These are phyloP conservation scores for Chaetophractus vellerosus DNA, from an alignment of 2,797 vertebrate genomes.

Conservation along the genomic window DNA sequence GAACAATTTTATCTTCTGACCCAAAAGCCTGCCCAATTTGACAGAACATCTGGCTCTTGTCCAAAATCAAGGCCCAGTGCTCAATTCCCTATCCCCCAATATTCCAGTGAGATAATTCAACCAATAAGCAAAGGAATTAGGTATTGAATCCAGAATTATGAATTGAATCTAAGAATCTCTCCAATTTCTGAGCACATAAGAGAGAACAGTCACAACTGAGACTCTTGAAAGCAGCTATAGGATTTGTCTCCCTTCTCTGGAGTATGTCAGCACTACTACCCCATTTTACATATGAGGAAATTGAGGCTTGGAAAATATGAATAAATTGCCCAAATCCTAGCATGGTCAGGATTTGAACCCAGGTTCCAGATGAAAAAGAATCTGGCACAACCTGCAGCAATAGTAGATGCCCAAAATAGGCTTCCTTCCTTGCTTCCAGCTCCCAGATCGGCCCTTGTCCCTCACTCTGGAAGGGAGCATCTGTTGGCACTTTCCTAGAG, in stretches of 20 bases:
- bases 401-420: background rate
- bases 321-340: background rate
- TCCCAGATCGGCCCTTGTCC: background rate
- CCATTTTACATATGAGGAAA: background rate
- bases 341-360: background rate
- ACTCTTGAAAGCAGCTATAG: background rate
- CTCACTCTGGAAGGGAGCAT: background rate
- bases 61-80: background rate
- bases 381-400: background rate
- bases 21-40: background rate
- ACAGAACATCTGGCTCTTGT: background rate
- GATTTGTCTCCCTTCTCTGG: background rate
- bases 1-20: background rate
- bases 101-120: background rate
- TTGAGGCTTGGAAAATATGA: background rate
- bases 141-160: background rate
- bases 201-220: background rate
- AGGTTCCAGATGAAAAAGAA: background rate
- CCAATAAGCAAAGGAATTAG: background rate
- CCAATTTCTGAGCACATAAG: background rate
- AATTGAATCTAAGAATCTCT: background rate
- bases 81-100: fast-evolving
- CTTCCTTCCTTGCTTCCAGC: background rate
- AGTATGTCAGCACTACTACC: background rate
- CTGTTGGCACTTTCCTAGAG: background rate